Evolutionary conservation across 2,888 invertebrate species (phyloP).

Genomic region (Octonoba sinensis): DNA sequence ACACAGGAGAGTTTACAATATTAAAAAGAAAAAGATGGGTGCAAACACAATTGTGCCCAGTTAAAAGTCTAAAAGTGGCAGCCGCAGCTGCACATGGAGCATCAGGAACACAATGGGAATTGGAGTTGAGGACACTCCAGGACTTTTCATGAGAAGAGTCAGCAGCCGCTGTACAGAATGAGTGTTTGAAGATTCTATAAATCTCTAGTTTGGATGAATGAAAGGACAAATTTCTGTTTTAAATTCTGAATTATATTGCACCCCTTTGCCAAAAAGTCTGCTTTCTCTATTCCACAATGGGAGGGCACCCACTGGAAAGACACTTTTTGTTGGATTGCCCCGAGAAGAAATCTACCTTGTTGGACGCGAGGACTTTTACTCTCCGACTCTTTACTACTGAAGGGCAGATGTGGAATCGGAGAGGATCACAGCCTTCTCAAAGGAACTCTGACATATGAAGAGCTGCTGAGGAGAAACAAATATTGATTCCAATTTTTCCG

Average conservation of each 20-base stretch:
- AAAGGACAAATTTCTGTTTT: background rate
- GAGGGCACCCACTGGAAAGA: slow-evolving; percentile 3
- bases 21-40: slow-evolving; percentile 2
- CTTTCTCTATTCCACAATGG: slow-evolving; percentile 14
- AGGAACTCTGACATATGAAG: background rate
- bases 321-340: background rate
- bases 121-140: too few relatives aligned
- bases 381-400: background rate
- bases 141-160: background rate
- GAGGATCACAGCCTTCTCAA: slow-evolving; percentile 9
- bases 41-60: background rate
- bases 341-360: background rate
- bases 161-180: slow-evolving; percentile 1
- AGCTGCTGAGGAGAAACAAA: background rate
- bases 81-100: background rate
- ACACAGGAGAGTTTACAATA: too few relatives aligned
- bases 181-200: background rate
- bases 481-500: background rate
- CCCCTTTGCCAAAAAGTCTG: slow-evolving; percentile 2
- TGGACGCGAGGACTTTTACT: background rate
- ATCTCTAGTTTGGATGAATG: slow-evolving; percentile 13
- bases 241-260: slow-evolving; percentile 1
- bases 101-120: background rate
- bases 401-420: background rate
- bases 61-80: slow-evolving; percentile 7